Evolutionary conservation across 2,888 invertebrate genomes (phyloP), one percentile per base, ranked within the genome.

Genomic region (Drosophila subsilvestris): DNA sequence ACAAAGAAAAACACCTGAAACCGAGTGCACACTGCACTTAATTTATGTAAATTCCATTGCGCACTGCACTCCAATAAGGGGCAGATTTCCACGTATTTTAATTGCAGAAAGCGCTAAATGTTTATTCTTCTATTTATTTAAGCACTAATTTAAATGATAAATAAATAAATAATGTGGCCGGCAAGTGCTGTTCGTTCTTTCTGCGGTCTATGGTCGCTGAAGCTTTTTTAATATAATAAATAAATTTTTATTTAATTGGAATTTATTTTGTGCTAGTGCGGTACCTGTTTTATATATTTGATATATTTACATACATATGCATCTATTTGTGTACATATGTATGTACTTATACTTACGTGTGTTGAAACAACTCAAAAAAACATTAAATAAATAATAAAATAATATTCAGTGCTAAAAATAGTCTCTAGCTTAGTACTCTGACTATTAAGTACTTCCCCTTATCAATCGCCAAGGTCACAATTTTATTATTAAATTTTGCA

Each of bases 11-110:
- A 27, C 59, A 61, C 50, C 71, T 22, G 44, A 50, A 37, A 50
- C 53, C 47, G 49, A 27, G 32, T 63, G 66, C 63, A 58, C 65
- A 72, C 44, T 76, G 65, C 65, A 62, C 66, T 80, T 84, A 84
- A 86, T 84, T 75, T 84, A 83, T 83, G 82, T 67, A 86, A 84
- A 83, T 78, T 59, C 79, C 79, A 50, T 57, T 72, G 14, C 37
- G 14, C n/a, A n/a, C 32, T 61, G 50, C 68, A 66, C 61, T 57
- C 47, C 45, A 45, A 63, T 71, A 78, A 80, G 78, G 60, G 66
- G 44, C 54, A 8, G 48, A 49, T 73, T 69, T 80, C 50, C 49
- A 20, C 9, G 18, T 20, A 20, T 37, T 69, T 69, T 71, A 70
- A 70, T 71, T 62, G 66, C 66, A 49, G 56, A 57, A 6, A 14